These are phyloP conservation scores for Euzetes globulus DNA, from an alignment of 2,888 invertebrate species.

Conservation along the genomic window DNA sequence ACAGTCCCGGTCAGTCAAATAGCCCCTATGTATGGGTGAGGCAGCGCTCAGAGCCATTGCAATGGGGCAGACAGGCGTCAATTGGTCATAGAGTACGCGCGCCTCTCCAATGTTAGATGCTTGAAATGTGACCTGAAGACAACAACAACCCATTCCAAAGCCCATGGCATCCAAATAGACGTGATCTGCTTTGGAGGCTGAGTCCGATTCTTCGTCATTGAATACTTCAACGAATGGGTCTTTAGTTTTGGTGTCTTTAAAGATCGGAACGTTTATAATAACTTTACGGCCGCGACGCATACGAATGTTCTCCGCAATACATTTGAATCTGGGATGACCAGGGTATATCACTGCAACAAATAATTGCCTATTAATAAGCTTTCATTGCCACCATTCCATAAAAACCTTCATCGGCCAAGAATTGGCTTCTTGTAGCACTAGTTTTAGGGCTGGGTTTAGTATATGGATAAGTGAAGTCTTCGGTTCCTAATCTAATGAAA, in stretches of 20 bases:
- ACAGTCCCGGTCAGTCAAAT: constrained; percentile 89
- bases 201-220: constrained; percentile 57
- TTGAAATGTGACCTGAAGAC: constrained; percentile 90
- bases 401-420: constrained; percentile 74
- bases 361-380: background rate
- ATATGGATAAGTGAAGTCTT: constrained; percentile 75
- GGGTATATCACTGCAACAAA: constrained; percentile 62
- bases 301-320: constrained; percentile 85
- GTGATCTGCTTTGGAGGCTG: constrained; percentile 71
- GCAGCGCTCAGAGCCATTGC: constrained; percentile 96
- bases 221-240: constrained; percentile 63
- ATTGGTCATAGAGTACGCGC: constrained; percentile 88
- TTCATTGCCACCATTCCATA: background rate
- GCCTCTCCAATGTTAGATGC: constrained; percentile 96
- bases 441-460: constrained; percentile 61
- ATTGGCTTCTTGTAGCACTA: constrained; percentile 69
- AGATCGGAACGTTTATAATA: constrained; percentile 92
- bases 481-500: constrained; percentile 66
- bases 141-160: constrained; percentile 97
- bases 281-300: constrained; percentile 87
- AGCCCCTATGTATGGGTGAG: constrained; percentile 87
- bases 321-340: constrained; percentile 80
- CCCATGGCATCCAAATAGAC: constrained; percentile 99
- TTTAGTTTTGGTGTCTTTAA: constrained; percentile 75
- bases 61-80: constrained; percentile 92